phyloP scores from a whole-genome alignment of 1,140 invertebrate genomes.

The Drosophila eugracilis region DNA sequence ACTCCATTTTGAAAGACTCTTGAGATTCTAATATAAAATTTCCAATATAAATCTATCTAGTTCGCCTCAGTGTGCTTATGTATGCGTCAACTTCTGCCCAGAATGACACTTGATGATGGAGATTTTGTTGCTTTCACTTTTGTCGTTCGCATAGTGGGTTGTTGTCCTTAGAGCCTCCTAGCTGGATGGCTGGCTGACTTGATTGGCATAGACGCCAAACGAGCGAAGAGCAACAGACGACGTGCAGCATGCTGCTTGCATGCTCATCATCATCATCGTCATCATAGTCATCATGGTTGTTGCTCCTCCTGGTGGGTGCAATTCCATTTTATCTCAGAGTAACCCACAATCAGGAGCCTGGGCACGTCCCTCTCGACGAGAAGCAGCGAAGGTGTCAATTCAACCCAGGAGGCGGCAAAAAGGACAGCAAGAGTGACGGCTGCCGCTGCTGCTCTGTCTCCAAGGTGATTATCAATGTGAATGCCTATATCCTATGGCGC shows the following conservation, averaged over 20 bases:
- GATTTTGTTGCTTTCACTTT: constrained; percentile 83
- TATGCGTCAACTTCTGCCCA: constrained; percentile 75
- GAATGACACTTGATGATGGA: constrained; percentile 83
- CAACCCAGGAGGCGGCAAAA: constrained; percentile 31
- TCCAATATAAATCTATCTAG: background rate
- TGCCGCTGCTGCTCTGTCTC: constrained; percentile 42
- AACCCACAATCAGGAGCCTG: constrained; percentile 17
- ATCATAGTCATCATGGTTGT: constrained; percentile 15
- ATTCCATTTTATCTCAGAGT: constrained; percentile 30
- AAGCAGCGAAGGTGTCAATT: constrained; percentile 39
- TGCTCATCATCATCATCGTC: constrained; percentile 2
- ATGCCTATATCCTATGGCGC: constrained; percentile 28
- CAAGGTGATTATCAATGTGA: constrained; percentile 65
- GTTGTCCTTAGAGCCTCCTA: constrained; percentile 34
- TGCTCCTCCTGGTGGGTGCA: constrained; percentile 32
- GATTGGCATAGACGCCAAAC: constrained; percentile 49
- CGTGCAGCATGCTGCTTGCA: no score
- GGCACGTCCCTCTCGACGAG: constrained; percentile 35
- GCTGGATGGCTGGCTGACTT: constrained; percentile 32
- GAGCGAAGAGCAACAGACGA: constrained; percentile 29
- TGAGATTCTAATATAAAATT: no score
- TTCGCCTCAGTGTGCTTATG: constrained; percentile 35
- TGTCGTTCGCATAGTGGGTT: constrained; percentile 44
- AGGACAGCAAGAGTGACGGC: constrained; percentile 20
- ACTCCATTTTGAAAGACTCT: no score